phyloP scores from a whole-genome alignment of 2,888 invertebrate genomes.

The Leucophora obtusa region DNA sequence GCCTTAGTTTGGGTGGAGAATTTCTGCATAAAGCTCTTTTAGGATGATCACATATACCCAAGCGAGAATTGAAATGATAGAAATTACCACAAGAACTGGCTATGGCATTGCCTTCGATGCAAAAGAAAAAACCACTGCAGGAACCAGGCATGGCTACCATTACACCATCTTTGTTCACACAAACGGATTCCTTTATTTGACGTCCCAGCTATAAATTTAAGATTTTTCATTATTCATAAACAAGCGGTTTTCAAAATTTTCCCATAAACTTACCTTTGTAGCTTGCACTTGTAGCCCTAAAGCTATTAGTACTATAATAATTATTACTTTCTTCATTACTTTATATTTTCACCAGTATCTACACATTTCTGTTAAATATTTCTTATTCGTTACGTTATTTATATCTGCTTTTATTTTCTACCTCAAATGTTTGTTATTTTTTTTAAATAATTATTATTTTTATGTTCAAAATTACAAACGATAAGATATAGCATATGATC shows the following conservation, averaged over 20 bases:
- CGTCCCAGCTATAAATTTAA: background rate
- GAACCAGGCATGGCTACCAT: conserved; percentile 70
- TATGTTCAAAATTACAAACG: background rate
- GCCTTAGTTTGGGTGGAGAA: conserved; percentile 6
- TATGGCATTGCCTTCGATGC: conserved; percentile 68
- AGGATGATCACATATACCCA: conserved; percentile 67
- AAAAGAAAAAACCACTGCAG: conserved; percentile 71
- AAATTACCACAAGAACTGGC: conserved; percentile 68
- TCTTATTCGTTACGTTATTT: background rate
- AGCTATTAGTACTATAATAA: conserved; percentile 8
- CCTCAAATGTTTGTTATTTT: background rate
- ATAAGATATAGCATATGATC: background rate
- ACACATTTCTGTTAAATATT: background rate
- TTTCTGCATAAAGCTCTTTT: conserved; percentile 59
- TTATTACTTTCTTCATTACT: conserved; percentile 1
- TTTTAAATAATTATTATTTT: background rate
- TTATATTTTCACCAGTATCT: background rate
- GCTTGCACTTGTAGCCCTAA: conserved; percentile 10
- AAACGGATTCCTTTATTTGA: conserved; percentile 43
- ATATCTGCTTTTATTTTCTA: background rate
- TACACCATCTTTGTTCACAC: conserved; percentile 68
- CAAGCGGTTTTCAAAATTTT: background rate
- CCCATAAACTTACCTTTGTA: conserved; percentile 6
- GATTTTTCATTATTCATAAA: background rate
- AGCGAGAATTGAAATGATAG: conserved; percentile 68